Conservation (phyloP, 2,888 invertebrate genomes). For the Seladonia tumulorum region DNA sequence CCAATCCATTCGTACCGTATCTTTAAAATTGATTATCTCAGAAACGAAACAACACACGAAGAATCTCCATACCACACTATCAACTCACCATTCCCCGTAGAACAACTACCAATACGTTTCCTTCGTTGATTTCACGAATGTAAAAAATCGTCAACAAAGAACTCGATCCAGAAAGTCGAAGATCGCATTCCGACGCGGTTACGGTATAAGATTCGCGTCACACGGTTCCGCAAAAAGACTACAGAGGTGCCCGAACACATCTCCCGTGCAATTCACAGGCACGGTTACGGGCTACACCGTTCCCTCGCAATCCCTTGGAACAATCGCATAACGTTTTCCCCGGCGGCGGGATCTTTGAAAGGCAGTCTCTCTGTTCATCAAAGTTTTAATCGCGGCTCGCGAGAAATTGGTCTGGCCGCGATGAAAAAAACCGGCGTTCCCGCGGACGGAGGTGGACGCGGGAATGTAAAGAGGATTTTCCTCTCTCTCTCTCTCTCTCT, state of each 20-base stretch:
- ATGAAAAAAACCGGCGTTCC: background rate
- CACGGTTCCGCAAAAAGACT: background rate
- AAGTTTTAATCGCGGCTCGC: conserved; percentile 16
- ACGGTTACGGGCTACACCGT: background rate
- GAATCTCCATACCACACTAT: background rate
- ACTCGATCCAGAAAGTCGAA: background rate
- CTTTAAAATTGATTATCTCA: background rate
- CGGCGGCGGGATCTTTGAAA: background rate
- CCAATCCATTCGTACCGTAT: background rate
- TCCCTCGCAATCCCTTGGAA: background rate
- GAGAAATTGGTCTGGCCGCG: conserved; percentile 1
- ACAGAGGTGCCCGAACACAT: background rate
- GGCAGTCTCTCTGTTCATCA: background rate
- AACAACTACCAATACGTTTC: background rate
- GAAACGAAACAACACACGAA: background rate
- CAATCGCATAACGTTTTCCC: background rate
- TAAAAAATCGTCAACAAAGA: background rate
- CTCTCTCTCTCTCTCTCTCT: background rate
- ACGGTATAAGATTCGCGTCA: background rate
- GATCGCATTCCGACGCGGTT: background rate
- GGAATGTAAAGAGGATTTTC: conserved; percentile 16
- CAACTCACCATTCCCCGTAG: background rate
- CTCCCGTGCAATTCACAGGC: background rate
- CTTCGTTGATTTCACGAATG: background rate
- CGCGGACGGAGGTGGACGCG: background rate